phyloP scores from a whole-genome alignment of 2,888 invertebrate genomes.

The Drosophila incognita region DNA sequence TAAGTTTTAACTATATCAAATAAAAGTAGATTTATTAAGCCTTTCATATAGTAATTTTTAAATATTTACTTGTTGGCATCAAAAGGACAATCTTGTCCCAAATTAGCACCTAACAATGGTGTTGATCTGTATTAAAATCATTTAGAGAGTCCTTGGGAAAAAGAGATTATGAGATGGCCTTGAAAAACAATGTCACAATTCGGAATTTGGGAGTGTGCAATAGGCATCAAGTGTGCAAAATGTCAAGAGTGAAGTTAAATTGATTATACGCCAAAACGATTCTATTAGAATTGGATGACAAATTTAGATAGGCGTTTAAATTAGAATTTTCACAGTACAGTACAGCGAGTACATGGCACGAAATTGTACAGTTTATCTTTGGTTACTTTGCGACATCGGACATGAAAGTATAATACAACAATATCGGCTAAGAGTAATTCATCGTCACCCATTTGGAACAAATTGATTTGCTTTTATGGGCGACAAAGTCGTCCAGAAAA shows the following conservation, averaged over 20 bases:
- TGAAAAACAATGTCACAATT: not conserved
- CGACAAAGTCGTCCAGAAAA: conserved; percentile 59
- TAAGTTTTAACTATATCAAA: too few species aligned
- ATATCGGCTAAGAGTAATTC: conserved; percentile 39
- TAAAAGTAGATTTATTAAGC: too few species aligned
- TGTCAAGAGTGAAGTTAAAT: conserved; percentile 4
- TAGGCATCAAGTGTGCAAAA: conserved; percentile 4
- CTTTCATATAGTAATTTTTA: too few species aligned
- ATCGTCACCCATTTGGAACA: conserved; percentile 72
- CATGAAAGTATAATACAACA: conserved; percentile 22
- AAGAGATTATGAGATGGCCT: not conserved
- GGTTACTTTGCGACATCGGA: conserved; percentile 48
- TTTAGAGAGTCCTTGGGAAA: not conserved
- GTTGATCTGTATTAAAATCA: not conserved
- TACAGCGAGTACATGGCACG: conserved; percentile 25
- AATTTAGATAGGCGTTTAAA: conserved; percentile 72
- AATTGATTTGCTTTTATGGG: conserved; percentile 75
- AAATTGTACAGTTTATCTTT: conserved; percentile 55
- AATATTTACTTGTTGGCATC: too few species aligned
- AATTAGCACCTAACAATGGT: not conserved
- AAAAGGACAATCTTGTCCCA: not conserved
- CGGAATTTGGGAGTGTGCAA: not conserved
- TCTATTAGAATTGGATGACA: conserved; percentile 60
- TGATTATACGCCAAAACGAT: conserved; percentile 29
- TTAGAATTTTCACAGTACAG: conserved; percentile 73